Evolutionary conservation across 2,797 vertebrate genomes (phyloP).

Genomic region (Rhinogobio ventralis): DNA sequence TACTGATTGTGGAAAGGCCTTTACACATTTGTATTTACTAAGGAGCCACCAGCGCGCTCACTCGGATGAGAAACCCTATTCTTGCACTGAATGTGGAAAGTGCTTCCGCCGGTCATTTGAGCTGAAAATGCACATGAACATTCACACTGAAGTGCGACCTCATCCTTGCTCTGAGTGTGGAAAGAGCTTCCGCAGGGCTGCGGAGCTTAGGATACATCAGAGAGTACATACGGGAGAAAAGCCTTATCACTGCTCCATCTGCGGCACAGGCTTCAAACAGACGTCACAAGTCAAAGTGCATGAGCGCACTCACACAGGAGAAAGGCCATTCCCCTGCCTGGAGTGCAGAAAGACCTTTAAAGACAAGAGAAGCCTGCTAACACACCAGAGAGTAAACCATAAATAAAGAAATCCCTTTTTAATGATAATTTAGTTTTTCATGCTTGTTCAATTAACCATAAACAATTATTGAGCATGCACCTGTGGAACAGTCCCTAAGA

Average conservation of each 20-base stretch:
- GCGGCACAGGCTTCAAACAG: constrained; percentile 58
- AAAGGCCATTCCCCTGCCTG: constrained; percentile 57
- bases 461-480: neutral
- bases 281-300: constrained; percentile 45
- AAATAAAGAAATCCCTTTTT: neutral
- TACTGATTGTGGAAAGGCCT: constrained; percentile 26
- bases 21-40: constrained; percentile 27
- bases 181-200: constrained; percentile 57
- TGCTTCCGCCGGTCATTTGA: constrained; percentile 26
- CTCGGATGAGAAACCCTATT: constrained; percentile 34
- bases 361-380: constrained; percentile 61
- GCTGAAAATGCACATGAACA: constrained; percentile 38
- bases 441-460: neutral
- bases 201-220: constrained; percentile 56
- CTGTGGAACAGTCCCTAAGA: neutral
- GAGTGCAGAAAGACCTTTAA: constrained; percentile 58
- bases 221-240: constrained; percentile 62
- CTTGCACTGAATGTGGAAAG: constrained; percentile 27
- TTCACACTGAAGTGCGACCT: constrained; percentile 26
- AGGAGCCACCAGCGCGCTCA: constrained; percentile 31
- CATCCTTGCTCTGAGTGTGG: constrained; percentile 55
- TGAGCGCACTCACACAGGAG: constrained; percentile 59
- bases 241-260: constrained; percentile 54
- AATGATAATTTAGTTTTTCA: neutral
- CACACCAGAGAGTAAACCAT: constrained; percentile 55